Base-by-base conservation (phyloP, 2,888 invertebrate genomes). In the Nomada ruficornis region DNA sequence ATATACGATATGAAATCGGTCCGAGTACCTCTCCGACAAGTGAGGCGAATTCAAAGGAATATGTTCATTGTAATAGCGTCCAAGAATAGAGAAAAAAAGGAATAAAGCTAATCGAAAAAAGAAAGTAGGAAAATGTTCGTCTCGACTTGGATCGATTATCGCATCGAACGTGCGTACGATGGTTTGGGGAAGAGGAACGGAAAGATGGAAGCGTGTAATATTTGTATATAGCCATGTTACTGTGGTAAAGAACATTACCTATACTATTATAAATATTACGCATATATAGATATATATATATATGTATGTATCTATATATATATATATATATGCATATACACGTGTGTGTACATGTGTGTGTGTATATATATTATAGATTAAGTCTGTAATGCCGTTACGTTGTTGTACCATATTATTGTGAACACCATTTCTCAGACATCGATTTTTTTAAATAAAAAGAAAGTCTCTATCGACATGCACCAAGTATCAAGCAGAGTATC, bases 351-450 rank as follows among this genome's bases (percentile, higher is more conserved):
- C 65, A 42, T 36, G 67, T 26, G 50, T 62, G 29, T 42, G 11
- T 15, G 13, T 87, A 85, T 86, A 88, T 87, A 85, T 52, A 63
- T 42, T n/a, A 73, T 63, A 81, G 77, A 80, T 79, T 79, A 88
- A 89, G 87, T 89, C 89, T 91, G 89, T 91, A 91, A 91, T 91
- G 89, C 88, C 91, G 91, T 91, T 91, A 90, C 90, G 90, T 92
- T 91, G 90, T 91, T 92, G 92, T 92, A 92, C 85, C 88, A 92
- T 91, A 92, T 92, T 92, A 92, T 91, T 92, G 92, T 93, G 91
- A 93, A 93, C 91, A 93, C 93, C 92, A 93, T 92, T 93, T 93
- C 92, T 92, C 91, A 91, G 87, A 93, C 92, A 93, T 93, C 92
- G 93, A 93, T 91, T 92, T 92, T 88, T 92, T 91, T 90, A 92